Evolutionary conservation across 2,888 invertebrate genomes (phyloP).

Genomic region (Phengaris alcon): DNA sequence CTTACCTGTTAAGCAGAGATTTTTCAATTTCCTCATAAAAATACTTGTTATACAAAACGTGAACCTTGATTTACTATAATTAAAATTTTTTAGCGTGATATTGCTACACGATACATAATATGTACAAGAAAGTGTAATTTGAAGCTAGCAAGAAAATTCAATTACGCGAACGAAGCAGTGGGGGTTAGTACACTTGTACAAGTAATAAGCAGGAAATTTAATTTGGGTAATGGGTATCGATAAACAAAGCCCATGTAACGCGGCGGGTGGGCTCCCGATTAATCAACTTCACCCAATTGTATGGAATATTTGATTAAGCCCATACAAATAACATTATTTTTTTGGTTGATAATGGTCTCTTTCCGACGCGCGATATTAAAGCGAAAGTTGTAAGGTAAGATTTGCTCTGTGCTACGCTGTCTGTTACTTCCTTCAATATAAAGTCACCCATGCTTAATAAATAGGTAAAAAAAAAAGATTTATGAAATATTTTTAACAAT

Average conservation of each 20-base stretch:
- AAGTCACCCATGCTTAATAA: too few relatives aligned
- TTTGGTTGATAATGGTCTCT: not conserved
- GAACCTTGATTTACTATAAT: too few relatives aligned
- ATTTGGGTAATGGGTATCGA: constrained; percentile 26
- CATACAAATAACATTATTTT: constrained; percentile 14
- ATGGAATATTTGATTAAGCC: constrained; percentile 29
- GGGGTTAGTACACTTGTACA: constrained; percentile 10
- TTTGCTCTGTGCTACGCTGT: too few relatives aligned
- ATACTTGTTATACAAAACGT: too few relatives aligned
- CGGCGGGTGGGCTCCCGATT: constrained; percentile 44
- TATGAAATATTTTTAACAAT: too few relatives aligned
- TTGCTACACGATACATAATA: not conserved
- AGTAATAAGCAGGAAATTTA: constrained; percentile 23
- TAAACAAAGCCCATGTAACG: constrained; percentile 28
- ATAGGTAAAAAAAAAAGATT: too few relatives aligned
- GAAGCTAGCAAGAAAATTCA: constrained; percentile 13
- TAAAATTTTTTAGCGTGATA: not conserved
- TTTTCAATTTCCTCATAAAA: too few relatives aligned
- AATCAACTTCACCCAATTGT: constrained; percentile 46
- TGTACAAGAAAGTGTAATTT: constrained; percentile 1
- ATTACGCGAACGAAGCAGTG: constrained; percentile 15
- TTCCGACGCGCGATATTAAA: too few relatives aligned
- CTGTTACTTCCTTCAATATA: too few relatives aligned
- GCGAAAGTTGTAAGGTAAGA: not conserved
- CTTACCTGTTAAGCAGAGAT: too few relatives aligned